Percentiles rank a stretch among this genome's conserved stretches.
Conservation (phyloP, 2,113 vertebrate genomes). For the Pagrus major region DNA sequence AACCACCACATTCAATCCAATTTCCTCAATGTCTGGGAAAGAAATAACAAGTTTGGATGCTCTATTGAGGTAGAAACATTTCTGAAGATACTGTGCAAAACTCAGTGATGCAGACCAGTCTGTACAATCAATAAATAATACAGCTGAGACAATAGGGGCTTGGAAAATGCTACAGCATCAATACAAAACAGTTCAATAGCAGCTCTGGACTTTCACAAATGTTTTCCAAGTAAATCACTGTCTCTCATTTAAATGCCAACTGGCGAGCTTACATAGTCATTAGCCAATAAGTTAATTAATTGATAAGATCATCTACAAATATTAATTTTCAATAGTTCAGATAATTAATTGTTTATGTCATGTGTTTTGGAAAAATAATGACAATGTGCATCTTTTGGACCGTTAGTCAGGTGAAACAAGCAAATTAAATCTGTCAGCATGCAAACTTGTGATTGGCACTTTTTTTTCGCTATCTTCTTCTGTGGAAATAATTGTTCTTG, state of each 20-base stretch:
- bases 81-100: neutral
- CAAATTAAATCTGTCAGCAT: neutral
- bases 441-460: neutral
- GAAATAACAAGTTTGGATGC: conserved; percentile 13
- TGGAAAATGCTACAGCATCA: conserved; percentile 19
- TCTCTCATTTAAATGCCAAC: conserved; percentile 20
- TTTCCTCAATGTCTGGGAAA: conserved; percentile 9
- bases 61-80: conserved; percentile 22
- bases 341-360: neutral
- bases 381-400: neutral
- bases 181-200: conserved; percentile 4
- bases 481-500: neutral
- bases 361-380: neutral
- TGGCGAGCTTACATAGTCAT: neutral
- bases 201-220: neutral
- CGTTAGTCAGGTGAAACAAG: neutral
- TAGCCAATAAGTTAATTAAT: no score
- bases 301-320: neutral
- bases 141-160: conserved; percentile 16
- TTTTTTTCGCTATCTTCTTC: neutral
- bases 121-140: conserved; percentile 45
- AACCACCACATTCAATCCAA: conserved; percentile 4
- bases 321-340: neutral
- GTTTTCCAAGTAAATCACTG: neutral
- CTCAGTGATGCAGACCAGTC: conserved; percentile 3